Percentiles rank a stretch among this genome's conserved stretches.
phyloP scores from a whole-genome alignment of 2,797 vertebrate genomes.

The Spea hammondii region DNA sequence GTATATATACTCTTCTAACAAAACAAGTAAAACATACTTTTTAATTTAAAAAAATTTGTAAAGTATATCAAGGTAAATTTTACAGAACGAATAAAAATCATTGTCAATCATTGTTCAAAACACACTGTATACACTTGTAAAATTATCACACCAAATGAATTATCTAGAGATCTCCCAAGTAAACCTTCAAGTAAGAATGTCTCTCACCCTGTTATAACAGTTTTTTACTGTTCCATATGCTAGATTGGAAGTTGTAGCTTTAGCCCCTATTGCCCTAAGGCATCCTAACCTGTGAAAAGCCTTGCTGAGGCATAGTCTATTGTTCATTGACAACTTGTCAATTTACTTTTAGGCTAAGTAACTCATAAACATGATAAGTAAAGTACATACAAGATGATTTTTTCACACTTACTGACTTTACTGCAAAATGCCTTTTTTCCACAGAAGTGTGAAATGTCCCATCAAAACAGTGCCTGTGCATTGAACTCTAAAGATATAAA shows the following conservation, averaged over 20 bases:
- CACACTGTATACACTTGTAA: conserved; percentile 8
- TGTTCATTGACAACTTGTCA: conserved; percentile 82
- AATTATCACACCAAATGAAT: conserved; percentile 59
- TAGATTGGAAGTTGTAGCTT: conserved; percentile 73
- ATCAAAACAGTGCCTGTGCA: conserved; percentile 73
- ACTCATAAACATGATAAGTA: conserved; percentile 77
- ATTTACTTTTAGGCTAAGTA: conserved; percentile 81
- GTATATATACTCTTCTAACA: too few relatives aligned
- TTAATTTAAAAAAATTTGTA: too few relatives aligned
- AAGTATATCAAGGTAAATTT: too few relatives aligned
- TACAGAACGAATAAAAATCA: too few relatives aligned
- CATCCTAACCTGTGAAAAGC: conserved; percentile 85
- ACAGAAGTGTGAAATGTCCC: conserved; percentile 75
- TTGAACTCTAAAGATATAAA: conserved; percentile 74
- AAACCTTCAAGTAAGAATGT: conserved; percentile 68
- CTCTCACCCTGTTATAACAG: conserved; percentile 74
- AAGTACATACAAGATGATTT: conserved; percentile 78
- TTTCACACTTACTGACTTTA: conserved; percentile 77
- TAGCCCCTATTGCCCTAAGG: conserved; percentile 78
- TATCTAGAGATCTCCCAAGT: conserved; percentile 63
- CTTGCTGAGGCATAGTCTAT: conserved; percentile 73
- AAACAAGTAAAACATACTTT: too few relatives aligned
- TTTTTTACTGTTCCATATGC: conserved; percentile 72
- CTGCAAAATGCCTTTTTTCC: conserved; percentile 71
- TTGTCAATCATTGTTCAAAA: neutral